phyloP scores from a whole-genome alignment of 2,888 invertebrate genomes.

The Tupiocoris notatus region DNA sequence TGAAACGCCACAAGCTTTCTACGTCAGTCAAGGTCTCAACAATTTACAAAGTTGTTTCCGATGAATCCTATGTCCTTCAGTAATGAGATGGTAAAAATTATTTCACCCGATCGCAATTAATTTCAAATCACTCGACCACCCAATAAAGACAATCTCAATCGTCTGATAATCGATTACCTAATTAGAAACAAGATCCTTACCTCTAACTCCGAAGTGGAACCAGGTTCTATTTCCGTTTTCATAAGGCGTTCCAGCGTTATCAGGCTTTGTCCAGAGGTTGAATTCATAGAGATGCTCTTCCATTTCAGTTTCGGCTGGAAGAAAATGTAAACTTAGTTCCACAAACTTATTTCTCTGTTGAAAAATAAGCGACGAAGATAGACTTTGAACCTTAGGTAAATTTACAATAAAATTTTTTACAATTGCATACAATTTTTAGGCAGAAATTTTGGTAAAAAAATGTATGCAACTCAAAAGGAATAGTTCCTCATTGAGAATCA shows the following conservation, averaged over 20 bases:
- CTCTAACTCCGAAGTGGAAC: constrained; percentile 83
- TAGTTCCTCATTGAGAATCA: too few species aligned
- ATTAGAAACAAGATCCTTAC: constrained; percentile 52
- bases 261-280: constrained; percentile 86
- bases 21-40: too few species aligned
- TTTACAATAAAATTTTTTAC: not conserved
- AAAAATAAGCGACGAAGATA: too few species aligned
- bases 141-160: not conserved
- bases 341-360: too few species aligned
- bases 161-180: not conserved
- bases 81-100: not conserved
- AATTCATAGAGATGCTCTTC: constrained; percentile 75
- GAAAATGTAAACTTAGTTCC: too few species aligned
- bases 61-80: too few species aligned
- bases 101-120: too few species aligned
- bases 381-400: too few species aligned
- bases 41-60: too few species aligned
- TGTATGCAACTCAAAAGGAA: too few species aligned
- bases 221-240: constrained; percentile 89
- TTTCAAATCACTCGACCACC: not conserved
- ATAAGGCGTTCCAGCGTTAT: constrained; percentile 81
- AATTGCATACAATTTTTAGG: not conserved
- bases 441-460: too few species aligned
- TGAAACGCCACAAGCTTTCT: too few species aligned
- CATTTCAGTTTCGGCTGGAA: constrained; percentile 35